A percentile compares a stretch with the other conserved stretches of the same genome.
Evolutionary conservation across 2,888 invertebrate genomes (phyloP).

Genomic region (Aricia artaxerxes): DNA sequence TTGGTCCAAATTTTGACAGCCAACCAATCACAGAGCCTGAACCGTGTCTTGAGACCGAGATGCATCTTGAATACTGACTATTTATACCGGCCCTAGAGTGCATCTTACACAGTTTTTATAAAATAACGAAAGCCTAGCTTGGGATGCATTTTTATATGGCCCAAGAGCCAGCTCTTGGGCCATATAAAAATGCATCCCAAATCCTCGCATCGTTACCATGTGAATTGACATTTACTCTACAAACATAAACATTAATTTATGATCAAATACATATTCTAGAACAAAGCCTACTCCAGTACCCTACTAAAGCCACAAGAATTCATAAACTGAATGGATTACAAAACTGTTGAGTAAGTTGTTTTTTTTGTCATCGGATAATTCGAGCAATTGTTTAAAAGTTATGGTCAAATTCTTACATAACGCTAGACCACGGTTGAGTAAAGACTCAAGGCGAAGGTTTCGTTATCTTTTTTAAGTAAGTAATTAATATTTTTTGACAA

Average conservation of each 20-base stretch:
- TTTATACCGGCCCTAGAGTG: too few species aligned
- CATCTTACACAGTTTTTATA: too few species aligned
- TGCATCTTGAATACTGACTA: too few species aligned
- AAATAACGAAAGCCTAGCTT: too few species aligned
- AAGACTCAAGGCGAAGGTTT: constrained; percentile 38
- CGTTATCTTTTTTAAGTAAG: constrained; percentile 4
- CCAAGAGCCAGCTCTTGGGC: too few species aligned
- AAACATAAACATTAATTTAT: neutral
- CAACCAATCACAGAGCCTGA: too few species aligned
- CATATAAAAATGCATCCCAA: too few species aligned
- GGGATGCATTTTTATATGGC: too few species aligned
- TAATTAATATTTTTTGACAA: constrained; percentile 30
- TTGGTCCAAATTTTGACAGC: too few species aligned
- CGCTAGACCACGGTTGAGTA: constrained; percentile 14
- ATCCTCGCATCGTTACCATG: too few species aligned
- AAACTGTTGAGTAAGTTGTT: constrained; percentile 22
- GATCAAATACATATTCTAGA: neutral
- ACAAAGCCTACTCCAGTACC: neutral
- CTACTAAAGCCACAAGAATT: neutral
- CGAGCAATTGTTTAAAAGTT: constrained; percentile 25
- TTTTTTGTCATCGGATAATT: constrained; percentile 10
- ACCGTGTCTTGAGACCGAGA: too few species aligned
- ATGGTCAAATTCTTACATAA: constrained; percentile 21
- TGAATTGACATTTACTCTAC: neutral
- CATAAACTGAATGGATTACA: constrained; percentile 3